Base-by-base conservation (phyloP, 2,797 vertebrate species). In the Semaprochilodus insignis region DNA sequence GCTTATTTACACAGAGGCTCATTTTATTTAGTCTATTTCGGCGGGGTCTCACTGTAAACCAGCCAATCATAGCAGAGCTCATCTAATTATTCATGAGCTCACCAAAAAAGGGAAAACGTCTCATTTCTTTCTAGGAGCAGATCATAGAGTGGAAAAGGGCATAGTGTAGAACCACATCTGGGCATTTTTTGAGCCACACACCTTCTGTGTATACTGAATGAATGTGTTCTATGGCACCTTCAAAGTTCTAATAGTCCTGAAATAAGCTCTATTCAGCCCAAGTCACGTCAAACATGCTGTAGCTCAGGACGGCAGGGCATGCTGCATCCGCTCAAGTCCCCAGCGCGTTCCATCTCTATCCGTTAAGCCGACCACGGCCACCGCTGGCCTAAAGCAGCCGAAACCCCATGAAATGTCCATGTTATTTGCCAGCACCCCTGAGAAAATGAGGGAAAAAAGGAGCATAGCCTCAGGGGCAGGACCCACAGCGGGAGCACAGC, bases 371-470 rank as follows among this genome's bases (percentile, higher is more conserved):
- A 69, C 17, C 27, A 17, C 8, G 17, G 66, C 34, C 34, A 19
- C 6, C 2, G 36, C 21, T 17, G 36, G 67, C n/a, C 67, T 71
- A 71, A 48, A 48, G 67, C 67, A 25, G 44, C 21, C 19, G 11
- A 71, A 6, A 71, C 36, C 67, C 67, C 67, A 67, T 51, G 67
- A 51, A 51, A 71, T 17, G 67, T 17, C 67, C 15, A 16, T 51
- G 44, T 71, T 71, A 71, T 71, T 71, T 71, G 21, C 67, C 66
- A 51, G 67, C 6, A 71, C 67, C 44, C 23, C 67, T 23, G 67
- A 71, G 67, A 4, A 51, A 71, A 71, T 51, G 44, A 23, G 44
- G 40, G 44, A 3, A 51, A 51, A 51, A 71, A 71, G n/a, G 67
- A 21, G 16, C 31, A 2, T 13, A 36, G 65, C 65, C 65, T 67